These are phyloP conservation scores for Cyclophora punctaria DNA, from an alignment of 2,888 invertebrate genomes.

Conservation along the genomic window DNA sequence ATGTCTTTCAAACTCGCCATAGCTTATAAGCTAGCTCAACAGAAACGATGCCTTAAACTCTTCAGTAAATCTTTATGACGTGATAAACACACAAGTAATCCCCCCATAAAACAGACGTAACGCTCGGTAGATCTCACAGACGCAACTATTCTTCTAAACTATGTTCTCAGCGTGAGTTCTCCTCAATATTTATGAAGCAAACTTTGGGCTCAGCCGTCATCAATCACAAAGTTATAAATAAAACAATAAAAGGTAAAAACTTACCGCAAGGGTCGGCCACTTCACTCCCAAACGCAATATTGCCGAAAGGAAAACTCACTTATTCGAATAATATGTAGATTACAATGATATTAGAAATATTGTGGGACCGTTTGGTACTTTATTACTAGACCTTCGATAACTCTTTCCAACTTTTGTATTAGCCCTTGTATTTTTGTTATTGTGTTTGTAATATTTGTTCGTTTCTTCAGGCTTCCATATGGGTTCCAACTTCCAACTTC, in stretches of 20 bases:
- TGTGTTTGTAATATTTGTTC: conserved; percentile 1
- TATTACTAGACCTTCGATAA: conserved; percentile 42
- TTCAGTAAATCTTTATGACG: too few relatives aligned
- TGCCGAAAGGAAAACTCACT: conserved; percentile 60
- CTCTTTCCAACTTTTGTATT: conserved; percentile 32
- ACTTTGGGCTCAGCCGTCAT: conserved; percentile 64
- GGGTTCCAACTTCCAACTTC: too few relatives aligned
- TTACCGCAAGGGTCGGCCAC: conserved; percentile 61
- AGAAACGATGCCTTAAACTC: too few relatives aligned
- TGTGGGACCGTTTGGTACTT: conserved; percentile 52
- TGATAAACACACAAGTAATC: too few relatives aligned
- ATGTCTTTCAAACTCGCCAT: too few relatives aligned
- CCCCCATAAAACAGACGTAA: too few relatives aligned
- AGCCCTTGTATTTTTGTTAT: neutral
- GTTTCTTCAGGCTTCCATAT: too few relatives aligned
- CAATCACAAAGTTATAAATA: conserved; percentile 76
- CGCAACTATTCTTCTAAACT: conserved; percentile 30
- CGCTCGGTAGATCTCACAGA: too few relatives aligned
- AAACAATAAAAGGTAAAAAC: conserved; percentile 75
- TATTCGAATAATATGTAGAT: conserved; percentile 76
- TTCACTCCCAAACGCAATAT: conserved; percentile 58
- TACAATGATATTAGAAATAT: conserved; percentile 63
- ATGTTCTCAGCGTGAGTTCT: conserved; percentile 54
- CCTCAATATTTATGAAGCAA: conserved; percentile 72
- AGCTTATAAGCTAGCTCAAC: too few relatives aligned